Evolutionary conservation across 2,797 vertebrate genomes (phyloP), one percentile per base, ranked within the genome.

Genomic region (Astyanax mexicanus): DNA sequence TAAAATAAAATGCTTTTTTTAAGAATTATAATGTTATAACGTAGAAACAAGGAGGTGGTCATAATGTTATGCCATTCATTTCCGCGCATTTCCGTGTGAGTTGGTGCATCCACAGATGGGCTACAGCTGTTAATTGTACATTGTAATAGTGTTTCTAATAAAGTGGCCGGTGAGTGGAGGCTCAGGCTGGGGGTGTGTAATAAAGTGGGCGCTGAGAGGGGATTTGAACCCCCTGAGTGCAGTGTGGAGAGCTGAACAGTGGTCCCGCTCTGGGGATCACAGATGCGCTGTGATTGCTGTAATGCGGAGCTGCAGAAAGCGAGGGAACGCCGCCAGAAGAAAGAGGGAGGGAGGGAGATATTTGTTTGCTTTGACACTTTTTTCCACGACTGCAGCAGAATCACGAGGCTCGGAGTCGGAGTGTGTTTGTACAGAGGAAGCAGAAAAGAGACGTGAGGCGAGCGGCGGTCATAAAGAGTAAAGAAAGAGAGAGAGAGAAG

Each of bases 281-380:
- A 76, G 57, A 75, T 69, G 71, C 60, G 15, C 32, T 29, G 54
- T 65, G 72, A 81, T 78, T 55, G 32, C 25, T 27, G 44, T 71
- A 42, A 71, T 52, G 68, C 51, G 12, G 25, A 66, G 55, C 77
- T 69, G 35, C 42, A 32, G 77, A 70, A 69, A 69, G 44, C 35
- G 23, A 67, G 42, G 42, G 25, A 51, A 57, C 37, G 21, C 52
- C 57, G 66, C 42, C 51, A 62, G 40, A 51, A 37, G 49, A 70
- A 55, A 55, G 45, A 68, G 65, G 19, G 51, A n/a, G n/a, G 65
- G 23, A 29, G 70, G 52, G 60, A 52, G 72, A 75, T 69, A 42
- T 73, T 57, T 67, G 55, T 74, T 82, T 77, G 65, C 47, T 73
- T 73, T 42, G 23, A 69, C 42, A 72, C 23, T 64, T 8, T 42